Evolutionary conservation across 2,797 vertebrate species (phyloP).

Genomic region (Siniperca obscura): DNA sequence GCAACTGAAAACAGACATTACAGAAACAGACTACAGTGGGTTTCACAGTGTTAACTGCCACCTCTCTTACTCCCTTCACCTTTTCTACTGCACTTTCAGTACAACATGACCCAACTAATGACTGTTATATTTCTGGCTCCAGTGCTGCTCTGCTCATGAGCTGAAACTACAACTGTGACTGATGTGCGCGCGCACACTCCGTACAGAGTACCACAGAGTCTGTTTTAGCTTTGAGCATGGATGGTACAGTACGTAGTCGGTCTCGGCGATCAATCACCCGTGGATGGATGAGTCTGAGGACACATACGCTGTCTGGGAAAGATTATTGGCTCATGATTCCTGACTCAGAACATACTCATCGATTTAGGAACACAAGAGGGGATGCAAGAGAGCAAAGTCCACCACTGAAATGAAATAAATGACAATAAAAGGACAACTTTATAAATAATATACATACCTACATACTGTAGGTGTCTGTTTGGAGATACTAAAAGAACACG

Average conservation of each 20-base stretch:
- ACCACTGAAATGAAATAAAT: not conserved
- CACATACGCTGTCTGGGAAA: conserved; percentile 29
- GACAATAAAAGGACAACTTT: not conserved
- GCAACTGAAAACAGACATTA: conserved; percentile 1
- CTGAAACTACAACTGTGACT: conserved; percentile 15
- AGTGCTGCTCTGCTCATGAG: not conserved
- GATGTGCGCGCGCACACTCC: not conserved
- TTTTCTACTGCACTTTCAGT: not conserved
- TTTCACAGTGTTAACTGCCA: not conserved
- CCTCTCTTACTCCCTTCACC: not conserved
- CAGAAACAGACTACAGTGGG: not conserved
- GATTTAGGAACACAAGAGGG: conserved; percentile 4
- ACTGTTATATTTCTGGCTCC: conserved; percentile 8
- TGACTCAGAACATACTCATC: conserved; percentile 20
- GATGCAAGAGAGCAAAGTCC: not conserved
- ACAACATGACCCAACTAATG: conserved; percentile 9
- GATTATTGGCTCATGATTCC: conserved; percentile 29
- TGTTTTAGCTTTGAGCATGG: conserved; percentile 17
- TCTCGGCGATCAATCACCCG: conserved; percentile 11
- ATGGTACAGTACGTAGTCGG: not conserved
- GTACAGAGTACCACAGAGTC: not conserved
- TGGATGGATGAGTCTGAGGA: conserved; percentile 32
- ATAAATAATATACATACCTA: not conserved
- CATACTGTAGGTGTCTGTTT: not conserved
- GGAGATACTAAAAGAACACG: not conserved